Evolutionary conservation across 2,888 invertebrate species (phyloP).

Genomic region (Luperina testacea): DNA sequence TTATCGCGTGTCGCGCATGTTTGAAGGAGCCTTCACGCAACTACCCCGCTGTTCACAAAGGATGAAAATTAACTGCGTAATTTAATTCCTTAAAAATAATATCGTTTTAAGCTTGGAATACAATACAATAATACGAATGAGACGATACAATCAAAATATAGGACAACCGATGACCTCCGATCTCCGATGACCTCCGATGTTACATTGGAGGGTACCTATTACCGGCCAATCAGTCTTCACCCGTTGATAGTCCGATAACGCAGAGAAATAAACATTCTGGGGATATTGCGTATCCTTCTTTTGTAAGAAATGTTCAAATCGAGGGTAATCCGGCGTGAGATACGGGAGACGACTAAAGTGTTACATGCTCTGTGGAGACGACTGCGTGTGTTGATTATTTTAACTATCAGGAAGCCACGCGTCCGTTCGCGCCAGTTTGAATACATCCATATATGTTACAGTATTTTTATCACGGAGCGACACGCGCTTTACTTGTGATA

Average conservation of each 20-base stretch:
- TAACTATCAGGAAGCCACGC: background rate
- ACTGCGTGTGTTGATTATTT: background rate
- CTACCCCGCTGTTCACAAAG: background rate
- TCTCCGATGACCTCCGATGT: slow-evolving; percentile 2
- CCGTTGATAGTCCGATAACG: slow-evolving; percentile 21
- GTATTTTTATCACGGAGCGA: background rate
- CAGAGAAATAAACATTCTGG: slow-evolving; percentile 15
- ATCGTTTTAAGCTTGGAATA: slow-evolving; percentile 19
- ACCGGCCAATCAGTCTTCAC: slow-evolving; percentile 54
- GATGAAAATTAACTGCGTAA: background rate
- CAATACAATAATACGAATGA: slow-evolving; percentile 3
- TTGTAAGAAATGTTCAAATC: too few species aligned
- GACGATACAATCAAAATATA: slow-evolving; percentile 41
- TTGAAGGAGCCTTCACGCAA: too few species aligned
- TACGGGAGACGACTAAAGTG: too few species aligned
- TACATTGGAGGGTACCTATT: slow-evolving; percentile 49
- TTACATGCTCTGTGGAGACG: too few species aligned
- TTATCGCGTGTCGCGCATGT: too few species aligned
- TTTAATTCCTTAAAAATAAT: background rate
- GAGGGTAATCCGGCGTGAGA: too few species aligned
- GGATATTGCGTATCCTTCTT: slow-evolving; percentile 6
- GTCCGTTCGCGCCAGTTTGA: background rate
- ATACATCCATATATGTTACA: background rate
- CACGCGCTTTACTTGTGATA: background rate
- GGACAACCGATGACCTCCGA: background rate